Evolutionary conservation across 2,888 invertebrate genomes (phyloP).

Genomic region (Dichetophora obliterata): DNA sequence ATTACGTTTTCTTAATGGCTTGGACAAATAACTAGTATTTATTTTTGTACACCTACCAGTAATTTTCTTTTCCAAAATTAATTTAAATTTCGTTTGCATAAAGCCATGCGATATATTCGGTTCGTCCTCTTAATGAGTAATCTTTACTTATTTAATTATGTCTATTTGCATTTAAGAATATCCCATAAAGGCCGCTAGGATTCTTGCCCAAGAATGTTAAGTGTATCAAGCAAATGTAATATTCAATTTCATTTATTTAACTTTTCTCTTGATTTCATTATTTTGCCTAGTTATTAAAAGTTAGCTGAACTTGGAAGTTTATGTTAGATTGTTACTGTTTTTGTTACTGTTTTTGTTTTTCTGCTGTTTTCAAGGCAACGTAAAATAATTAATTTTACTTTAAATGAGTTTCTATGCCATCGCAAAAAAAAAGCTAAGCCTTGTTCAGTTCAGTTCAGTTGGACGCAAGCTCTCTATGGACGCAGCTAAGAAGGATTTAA

Average conservation of each 20-base stretch:
- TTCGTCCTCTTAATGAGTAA: too few relatives aligned
- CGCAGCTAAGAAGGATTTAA: constrained; percentile 6
- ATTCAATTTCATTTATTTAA: constrained; percentile 7
- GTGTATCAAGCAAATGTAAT: background rate
- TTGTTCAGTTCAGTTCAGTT: background rate
- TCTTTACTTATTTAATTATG: too few relatives aligned
- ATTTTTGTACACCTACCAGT: too few relatives aligned
- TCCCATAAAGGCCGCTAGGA: background rate
- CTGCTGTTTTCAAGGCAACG: constrained; percentile 46
- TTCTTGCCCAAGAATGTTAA: background rate
- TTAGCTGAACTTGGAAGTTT: background rate
- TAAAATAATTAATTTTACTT: constrained; percentile 65
- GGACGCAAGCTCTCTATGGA: background rate
- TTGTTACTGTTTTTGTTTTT: constrained; percentile 1
- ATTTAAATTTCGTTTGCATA: too few relatives aligned
- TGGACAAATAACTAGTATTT: too few relatives aligned
- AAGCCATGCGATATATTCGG: too few relatives aligned
- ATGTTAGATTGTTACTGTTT: background rate
- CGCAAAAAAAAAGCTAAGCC: background rate
- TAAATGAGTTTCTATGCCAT: constrained; percentile 52
- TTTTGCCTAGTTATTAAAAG: constrained; percentile 6
- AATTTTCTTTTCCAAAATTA: too few relatives aligned
- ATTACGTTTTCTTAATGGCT: too few relatives aligned
- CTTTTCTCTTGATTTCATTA: background rate
- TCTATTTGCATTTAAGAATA: background rate